Conservation (phyloP, 1,140 invertebrate species). For the Tigriopus japonicus region DNA sequence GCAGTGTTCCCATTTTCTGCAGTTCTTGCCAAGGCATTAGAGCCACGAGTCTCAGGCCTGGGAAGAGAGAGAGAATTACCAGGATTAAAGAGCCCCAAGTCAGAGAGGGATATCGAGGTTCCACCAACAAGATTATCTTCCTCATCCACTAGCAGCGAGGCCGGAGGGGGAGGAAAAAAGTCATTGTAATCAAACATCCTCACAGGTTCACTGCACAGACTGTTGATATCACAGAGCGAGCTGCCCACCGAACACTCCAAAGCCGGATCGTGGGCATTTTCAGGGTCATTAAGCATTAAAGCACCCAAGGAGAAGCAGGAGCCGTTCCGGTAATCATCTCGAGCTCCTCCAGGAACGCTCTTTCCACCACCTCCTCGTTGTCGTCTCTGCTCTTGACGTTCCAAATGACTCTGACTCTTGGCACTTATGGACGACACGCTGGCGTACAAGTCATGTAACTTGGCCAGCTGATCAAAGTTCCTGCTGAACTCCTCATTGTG, state of each 20-base stretch:
- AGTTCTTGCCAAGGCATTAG: background rate
- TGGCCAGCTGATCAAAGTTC: conserved; percentile 12
- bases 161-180: background rate
- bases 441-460: conserved; percentile 8
- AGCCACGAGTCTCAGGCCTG: background rate
- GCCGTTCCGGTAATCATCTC: background rate
- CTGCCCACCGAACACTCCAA: background rate
- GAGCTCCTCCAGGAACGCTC: no score
- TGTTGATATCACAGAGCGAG: background rate
- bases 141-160: background rate
- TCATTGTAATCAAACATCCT: background rate
- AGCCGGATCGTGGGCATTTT: no score
- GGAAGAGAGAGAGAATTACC: no score
- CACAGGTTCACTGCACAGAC: conserved; percentile 2
- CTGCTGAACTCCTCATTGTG: background rate
- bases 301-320: background rate
- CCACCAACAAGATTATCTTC: background rate
- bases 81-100: background rate
- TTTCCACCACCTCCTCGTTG: background rate
- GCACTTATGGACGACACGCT: conserved; percentile 13
- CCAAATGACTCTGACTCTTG: conserved; percentile 3
- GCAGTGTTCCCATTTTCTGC: background rate
- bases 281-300: background rate
- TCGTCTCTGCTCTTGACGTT: background rate
- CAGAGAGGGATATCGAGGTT: no score